A percentile compares a stretch with the other conserved stretches of the same genome.
phyloP scores from a whole-genome alignment of 2,113 vertebrate species.

The Misgurnus mizolepis region DNA sequence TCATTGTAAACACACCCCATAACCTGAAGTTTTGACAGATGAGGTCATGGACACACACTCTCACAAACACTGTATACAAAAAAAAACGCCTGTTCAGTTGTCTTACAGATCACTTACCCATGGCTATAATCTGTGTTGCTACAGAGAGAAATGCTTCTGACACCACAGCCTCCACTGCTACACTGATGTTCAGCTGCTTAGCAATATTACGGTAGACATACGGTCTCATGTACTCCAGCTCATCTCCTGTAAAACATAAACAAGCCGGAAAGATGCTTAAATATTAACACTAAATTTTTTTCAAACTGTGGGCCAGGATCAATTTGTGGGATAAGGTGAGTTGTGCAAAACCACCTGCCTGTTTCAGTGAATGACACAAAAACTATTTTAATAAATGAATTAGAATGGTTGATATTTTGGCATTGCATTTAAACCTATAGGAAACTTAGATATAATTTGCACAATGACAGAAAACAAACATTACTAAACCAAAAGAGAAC shows the following conservation, averaged over 20 bases:
- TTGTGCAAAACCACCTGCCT: no score
- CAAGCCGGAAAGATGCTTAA: not conserved
- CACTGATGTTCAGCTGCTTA: constrained; percentile 86
- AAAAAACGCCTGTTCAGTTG: not conserved
- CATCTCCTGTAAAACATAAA: constrained; percentile 81
- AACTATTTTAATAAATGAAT: no score
- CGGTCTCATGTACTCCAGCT: constrained; percentile 91
- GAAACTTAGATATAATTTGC: no score
- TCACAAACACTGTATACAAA: not conserved
- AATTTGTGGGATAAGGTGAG: no score
- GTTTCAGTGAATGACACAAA: no score
- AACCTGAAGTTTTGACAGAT: no score
- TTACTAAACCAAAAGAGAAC: no score
- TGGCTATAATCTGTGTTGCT: constrained; percentile 86
- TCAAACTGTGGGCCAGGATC: no score
- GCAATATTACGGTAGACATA: constrained; percentile 88
- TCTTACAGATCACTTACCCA: constrained; percentile 76
- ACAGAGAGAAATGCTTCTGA: constrained; percentile 91
- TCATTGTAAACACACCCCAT: not conserved
- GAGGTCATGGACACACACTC: not conserved
- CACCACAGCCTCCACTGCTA: constrained; percentile 86
- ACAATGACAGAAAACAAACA: no score
- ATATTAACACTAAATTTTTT: not conserved
- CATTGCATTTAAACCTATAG: no score
- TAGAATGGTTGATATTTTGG: no score